Evolutionary conservation across 2,888 invertebrate species (phyloP), one percentile per base, ranked within the genome.

Genomic region (Harmothoe impar): DNA sequence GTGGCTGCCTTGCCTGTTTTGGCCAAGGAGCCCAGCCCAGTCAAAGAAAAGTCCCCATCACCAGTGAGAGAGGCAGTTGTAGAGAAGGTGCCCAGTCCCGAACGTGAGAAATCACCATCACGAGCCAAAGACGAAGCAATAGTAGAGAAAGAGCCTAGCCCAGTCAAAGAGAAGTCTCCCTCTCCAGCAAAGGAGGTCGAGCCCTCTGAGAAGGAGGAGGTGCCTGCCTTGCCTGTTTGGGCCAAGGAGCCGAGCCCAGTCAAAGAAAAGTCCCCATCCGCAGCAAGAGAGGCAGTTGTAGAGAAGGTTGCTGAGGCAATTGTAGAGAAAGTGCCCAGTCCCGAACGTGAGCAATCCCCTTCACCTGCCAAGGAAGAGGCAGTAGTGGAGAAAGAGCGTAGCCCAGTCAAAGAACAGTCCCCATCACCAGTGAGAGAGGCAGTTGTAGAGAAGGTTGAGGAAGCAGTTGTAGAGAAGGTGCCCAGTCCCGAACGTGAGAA

Each of bases 1-100:
- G 54, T 85, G 72, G 91, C 89, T 84, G 85, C 81, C 0, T 90
- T 90, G 91, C 90, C 85, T 86, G 51, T 91, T 91, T 62, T 33
- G 31, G 90, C 88, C 43, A 81, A 43, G 89, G 89, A 89, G 93
- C 90, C 90, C 31, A 78, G 25, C 25, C 85, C 90, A 54, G 52
- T 29, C 25, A 84, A 84, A 20, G 90, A 90, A 52, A 56, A 52
- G 51, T 52, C 72, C 51, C 54, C 52, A 15, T 23, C 68, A 35
- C 25, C 62, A 29, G 54, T 29, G 31, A 88, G 56, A 54, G 31
- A 88, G 56, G 17, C 54, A 31, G 54, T 88, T 54, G 33, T 88
- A 54, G 54, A 88, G 56, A 88, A 88, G 51, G 88, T 51, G 15
- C 84, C 84, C 84, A 84, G 15, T 43, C 84, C 84, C 23, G 43